Evolutionary conservation across 2,113 vertebrate genomes (phyloP).

Genomic region (Anthoscopus minutus): DNA sequence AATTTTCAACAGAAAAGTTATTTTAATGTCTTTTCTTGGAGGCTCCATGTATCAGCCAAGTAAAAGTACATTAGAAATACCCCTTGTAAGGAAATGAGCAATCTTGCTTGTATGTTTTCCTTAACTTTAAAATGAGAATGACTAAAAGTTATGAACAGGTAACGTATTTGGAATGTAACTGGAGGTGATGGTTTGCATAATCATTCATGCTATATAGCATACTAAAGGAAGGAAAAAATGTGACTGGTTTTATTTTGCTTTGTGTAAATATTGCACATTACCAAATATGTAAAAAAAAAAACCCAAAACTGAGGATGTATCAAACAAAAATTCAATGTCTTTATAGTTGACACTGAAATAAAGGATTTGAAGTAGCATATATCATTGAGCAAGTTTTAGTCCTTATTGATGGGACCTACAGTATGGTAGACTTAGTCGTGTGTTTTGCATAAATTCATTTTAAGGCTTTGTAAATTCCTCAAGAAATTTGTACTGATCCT

Average conservation of each 20-base stretch:
- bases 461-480: slow-evolving; percentile 52
- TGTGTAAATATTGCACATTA: not conserved
- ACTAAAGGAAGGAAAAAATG: not conserved
- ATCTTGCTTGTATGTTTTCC: not conserved
- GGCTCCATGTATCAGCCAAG: not conserved
- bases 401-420: slow-evolving; percentile 62
- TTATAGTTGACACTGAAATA: not conserved
- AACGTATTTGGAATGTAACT: not conserved
- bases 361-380: not conserved
- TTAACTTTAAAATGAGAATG: not conserved
- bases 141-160: not conserved
- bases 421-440: slow-evolving; percentile 51
- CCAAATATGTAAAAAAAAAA: not conserved
- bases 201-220: not conserved
- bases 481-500: slow-evolving; percentile 75
- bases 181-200: not conserved
- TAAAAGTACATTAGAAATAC: not conserved
- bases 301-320: not conserved
- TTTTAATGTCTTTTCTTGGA: not conserved
- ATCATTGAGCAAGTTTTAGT: not conserved
- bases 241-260: not conserved
- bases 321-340: not conserved
- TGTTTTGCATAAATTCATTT: slow-evolving; percentile 33
- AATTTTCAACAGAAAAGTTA: not conserved
- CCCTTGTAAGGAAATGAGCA: not conserved